Evolutionary conservation across 2,113 vertebrate species (phyloP), one percentile per base, ranked within the genome.

Genomic region (Tylochromis polylepis): DNA sequence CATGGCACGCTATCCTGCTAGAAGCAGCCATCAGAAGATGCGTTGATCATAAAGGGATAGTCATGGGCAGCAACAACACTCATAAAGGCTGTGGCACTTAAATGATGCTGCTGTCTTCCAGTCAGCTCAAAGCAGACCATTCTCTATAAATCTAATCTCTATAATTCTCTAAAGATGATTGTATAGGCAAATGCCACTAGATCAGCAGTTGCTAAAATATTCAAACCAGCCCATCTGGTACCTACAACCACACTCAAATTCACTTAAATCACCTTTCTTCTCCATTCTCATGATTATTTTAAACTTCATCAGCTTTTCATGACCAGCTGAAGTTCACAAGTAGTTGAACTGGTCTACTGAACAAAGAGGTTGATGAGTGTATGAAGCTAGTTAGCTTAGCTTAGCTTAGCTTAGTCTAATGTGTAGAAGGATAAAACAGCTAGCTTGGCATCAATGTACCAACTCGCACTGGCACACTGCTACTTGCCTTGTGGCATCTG

Each of bases 361-460:
- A 29, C 15, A 0, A 75, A 49, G 70, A 29, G 67, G 67, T 15
- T 0, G 2, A 29, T 75, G 6, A 51, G 24, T 2, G 0, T 75
- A 2, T 77, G 72, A 55, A 10, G 9, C 20, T 5, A 11, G 53
- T 9, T 34, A 77, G 46, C 4, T 51, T 53, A 77, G 46, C 27
- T 51, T 53, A 77, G 46, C 27, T 77, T 77, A 75, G 31, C 16
- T 51, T 51, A 51, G 24, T 49, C 70, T 49, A 75, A 75, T 75
- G 41, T 75, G 43, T 49, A 77, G 16, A 49, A 31, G 43, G 43
- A 8, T 77, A 77, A 51, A 51, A 8, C 2, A 31, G 43, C 70
- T 77, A 51, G 24, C 24, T 20, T 51, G 43, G 9, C 6, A 31
- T 29, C 41, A 51, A 1, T 2, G 70, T 27, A 77, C 41, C 46